Conservation (phyloP, 2,797 vertebrate species). For the Hippocampus kuda region DNA sequence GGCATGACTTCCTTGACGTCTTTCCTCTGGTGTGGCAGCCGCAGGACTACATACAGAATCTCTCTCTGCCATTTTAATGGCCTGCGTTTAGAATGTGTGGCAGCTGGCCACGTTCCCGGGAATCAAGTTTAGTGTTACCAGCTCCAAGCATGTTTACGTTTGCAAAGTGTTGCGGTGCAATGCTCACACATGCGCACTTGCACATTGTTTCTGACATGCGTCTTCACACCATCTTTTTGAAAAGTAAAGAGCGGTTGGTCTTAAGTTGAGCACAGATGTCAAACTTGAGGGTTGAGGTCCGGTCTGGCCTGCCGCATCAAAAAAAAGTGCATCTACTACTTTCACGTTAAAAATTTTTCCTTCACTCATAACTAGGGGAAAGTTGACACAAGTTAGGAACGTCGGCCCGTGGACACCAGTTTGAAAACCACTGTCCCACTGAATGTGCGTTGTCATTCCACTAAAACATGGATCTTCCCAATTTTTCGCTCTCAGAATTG, state of each 20-base stretch:
- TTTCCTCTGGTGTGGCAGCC: not conserved
- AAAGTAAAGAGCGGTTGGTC: not conserved
- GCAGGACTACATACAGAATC: constrained; percentile 42
- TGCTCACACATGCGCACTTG: constrained; percentile 7
- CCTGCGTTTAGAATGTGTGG: constrained; percentile 70
- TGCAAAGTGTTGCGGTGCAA: constrained; percentile 63
- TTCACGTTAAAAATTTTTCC: too few species aligned
- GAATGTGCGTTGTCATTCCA: not conserved
- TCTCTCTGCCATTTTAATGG: constrained; percentile 76
- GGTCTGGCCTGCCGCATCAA: not conserved
- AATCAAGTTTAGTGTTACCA: constrained; percentile 68
- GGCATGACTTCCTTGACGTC: not conserved
- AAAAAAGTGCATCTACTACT: not conserved
- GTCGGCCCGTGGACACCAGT: too few species aligned
- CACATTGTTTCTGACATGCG: constrained; percentile 7
- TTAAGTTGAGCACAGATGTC: not conserved
- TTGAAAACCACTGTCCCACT: too few species aligned
- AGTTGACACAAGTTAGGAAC: too few species aligned
- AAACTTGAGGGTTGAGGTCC: not conserved
- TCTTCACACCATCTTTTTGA: not conserved
- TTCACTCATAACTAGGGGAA: too few species aligned
- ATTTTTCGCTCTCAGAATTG: constrained; percentile 1
- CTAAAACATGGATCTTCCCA: constrained; percentile 24
- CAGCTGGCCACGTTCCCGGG: constrained; percentile 62
- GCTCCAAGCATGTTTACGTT: constrained; percentile 70